Evolutionary conservation across 2,888 invertebrate genomes (phyloP).

Genomic region (Pollenia amentaria): DNA sequence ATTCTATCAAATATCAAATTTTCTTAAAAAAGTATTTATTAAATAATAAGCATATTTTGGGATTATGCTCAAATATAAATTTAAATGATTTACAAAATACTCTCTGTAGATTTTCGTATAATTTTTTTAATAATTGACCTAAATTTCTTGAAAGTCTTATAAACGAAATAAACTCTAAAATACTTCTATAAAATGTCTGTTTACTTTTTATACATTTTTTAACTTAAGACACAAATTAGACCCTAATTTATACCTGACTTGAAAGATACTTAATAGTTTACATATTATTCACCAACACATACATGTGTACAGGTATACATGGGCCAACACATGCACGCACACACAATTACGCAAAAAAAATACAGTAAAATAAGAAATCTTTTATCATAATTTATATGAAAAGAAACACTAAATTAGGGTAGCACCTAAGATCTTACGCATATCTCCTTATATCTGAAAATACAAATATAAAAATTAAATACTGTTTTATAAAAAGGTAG

Average conservation of each 20-base stretch:
- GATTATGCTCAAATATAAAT: too few species aligned
- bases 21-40: too few species aligned
- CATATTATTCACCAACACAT: background rate
- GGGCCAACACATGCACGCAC: background rate
- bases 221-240: constrained; percentile 17
- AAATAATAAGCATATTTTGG: too few species aligned
- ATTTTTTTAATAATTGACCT: constrained; percentile 8
- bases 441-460: background rate
- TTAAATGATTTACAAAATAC: background rate
- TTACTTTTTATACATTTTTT: background rate
- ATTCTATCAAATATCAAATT: too few species aligned
- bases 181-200: background rate
- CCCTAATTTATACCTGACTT: constrained; percentile 23
- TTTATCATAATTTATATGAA: constrained; percentile 27
- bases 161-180: constrained; percentile 4
- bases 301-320: constrained; percentile 9
- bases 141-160: constrained; percentile 3
- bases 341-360: background rate
- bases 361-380: background rate
- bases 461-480: background rate
- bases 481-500: too few species aligned
- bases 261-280: background rate
- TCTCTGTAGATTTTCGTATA: background rate
- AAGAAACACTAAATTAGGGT: background rate
- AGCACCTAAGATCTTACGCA: too few species aligned